Base-by-base conservation (phyloP, 2,113 vertebrate species). In the Vombatus ursinus region DNA sequence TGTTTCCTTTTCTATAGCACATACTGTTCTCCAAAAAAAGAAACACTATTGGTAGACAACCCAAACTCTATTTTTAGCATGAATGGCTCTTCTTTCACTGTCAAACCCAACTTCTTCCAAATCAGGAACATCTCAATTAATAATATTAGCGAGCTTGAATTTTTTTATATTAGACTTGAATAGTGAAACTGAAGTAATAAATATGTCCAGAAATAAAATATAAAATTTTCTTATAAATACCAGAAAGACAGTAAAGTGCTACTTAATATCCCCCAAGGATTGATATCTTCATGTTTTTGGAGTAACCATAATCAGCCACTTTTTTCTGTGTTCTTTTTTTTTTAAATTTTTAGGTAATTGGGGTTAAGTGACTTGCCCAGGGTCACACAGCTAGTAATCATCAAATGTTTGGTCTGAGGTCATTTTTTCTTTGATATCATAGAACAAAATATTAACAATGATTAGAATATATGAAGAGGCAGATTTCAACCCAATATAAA, bases 1-100 rank as follows among this genome's bases (percentile, higher is more conserved):
- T 99, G 99, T 97, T 97, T 98, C 92, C 99, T 99, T 98, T 99
- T 99, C 97, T 99, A 99, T 98, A 99, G 93, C 44, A 99, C 96
- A 94, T 98, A 99, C 0, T 99, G 99, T 0, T 99, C 98, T 96
- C 99, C 99, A 97, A 99, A 99, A 97, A 97, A 99, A 99, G 92
- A 98, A 97, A 57, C 98, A 98, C 96, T 99, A 98, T 91, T 99
- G 98, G 96, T 99, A 99, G 0, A 99, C 99, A 52, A 99, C 99
- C 99, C 99, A 99, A 91, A 98, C 98, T 95, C 99, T 99, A 90
- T 98, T 99, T 95, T 97, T 98, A 93, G 99, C 99, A 12, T 99
- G 97, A 97, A 99, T 98, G 0, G 98, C 98, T 91, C 90, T 98
- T 0, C 98, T 98, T 97, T 98, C 98, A 1, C 96, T 93, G 91